Conservation (phyloP, 1,140 invertebrate genomes). For the Rhysida immarginata region DNA sequence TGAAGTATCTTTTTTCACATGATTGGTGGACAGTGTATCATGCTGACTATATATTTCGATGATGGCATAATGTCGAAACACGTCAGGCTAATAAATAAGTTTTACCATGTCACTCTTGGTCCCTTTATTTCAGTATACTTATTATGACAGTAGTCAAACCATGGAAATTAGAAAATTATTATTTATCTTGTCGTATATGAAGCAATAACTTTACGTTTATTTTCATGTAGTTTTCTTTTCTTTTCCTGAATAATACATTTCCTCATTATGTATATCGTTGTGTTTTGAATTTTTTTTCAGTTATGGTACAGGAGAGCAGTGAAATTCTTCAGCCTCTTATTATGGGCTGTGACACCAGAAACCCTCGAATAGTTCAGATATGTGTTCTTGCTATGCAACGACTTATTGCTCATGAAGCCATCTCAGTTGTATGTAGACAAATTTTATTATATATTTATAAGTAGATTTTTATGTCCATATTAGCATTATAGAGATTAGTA, state of each 20-base stretch:
- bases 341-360: constrained; percentile 94
- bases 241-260: background rate
- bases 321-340: constrained; percentile 92
- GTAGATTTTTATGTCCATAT: constrained; percentile 1
- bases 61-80: too few species aligned
- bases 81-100: too few species aligned
- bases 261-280: too few species aligned
- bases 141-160: background rate
- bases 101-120: too few species aligned
- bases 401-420: constrained; percentile 38
- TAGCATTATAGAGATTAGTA: too few species aligned
- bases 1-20: too few species aligned
- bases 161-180: constrained; percentile 7
- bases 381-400: constrained; percentile 71
- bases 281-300: too few species aligned
- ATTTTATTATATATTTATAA: background rate
- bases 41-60: too few species aligned
- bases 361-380: constrained; percentile 87
- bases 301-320: constrained; percentile 32
- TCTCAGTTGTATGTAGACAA: constrained; percentile 34
- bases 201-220: background rate
- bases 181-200: background rate
- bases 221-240: background rate
- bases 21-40: too few species aligned
- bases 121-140: background rate